These are phyloP conservation scores for Pseudeuparius sepicola DNA, from an alignment of 2,888 invertebrate genomes.

Conservation along the genomic window DNA sequence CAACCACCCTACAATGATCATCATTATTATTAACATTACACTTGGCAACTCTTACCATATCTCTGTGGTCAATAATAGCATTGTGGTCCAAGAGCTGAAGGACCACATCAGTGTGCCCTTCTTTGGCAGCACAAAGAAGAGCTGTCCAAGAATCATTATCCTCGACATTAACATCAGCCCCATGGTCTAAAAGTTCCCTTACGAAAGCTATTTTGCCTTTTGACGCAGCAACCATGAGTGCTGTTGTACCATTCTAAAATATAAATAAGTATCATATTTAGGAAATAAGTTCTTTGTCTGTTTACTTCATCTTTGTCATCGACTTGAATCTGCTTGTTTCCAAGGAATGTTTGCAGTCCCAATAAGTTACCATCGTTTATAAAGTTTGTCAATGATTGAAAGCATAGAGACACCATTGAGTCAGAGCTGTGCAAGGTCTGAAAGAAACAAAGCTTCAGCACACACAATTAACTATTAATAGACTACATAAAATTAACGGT, in stretches of 20 bases:
- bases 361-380: conserved; percentile 71
- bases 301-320: conserved; percentile 82
- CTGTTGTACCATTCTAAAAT: conserved; percentile 81
- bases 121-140: conserved; percentile 81
- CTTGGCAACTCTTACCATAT: conserved; percentile 31
- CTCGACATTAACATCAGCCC: conserved; percentile 85
- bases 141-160: conserved; percentile 93
- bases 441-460: conserved; percentile 24
- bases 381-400: conserved; percentile 68
- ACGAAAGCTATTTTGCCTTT: conserved; percentile 78
- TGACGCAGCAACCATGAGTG: conserved; percentile 84
- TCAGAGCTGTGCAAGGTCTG: conserved; percentile 82
- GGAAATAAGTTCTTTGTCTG: not conserved
- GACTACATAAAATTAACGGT: not conserved
- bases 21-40: not conserved
- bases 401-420: conserved; percentile 86
- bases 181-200: conserved; percentile 73
- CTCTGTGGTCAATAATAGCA: conserved; percentile 69
- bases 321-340: conserved; percentile 69
- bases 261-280: conserved; percentile 12
- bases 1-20: conserved; percentile 71
- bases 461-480: not conserved
- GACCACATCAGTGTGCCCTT: conserved; percentile 75
- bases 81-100: conserved; percentile 75
- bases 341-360: conserved; percentile 72